These are phyloP conservation scores for Rhabditoides inermis DNA, from an alignment of 2,888 invertebrate species.

Conservation along the genomic window DNA sequence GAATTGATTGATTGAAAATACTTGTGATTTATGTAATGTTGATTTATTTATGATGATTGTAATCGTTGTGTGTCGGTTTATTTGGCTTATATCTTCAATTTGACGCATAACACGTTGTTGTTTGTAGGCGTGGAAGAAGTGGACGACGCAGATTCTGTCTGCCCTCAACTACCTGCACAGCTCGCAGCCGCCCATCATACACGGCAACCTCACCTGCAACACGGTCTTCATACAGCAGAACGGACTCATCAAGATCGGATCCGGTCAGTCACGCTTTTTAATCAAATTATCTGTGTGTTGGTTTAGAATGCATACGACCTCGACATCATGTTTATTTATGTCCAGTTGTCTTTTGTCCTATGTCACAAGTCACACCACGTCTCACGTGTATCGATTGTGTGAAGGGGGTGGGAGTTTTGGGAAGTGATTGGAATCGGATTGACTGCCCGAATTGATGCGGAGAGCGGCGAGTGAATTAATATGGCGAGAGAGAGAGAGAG, in stretches of 20 bases:
- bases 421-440: neutral
- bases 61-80: neutral
- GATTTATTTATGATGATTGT: neutral
- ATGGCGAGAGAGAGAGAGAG: neutral
- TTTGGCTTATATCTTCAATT: slow-evolving; percentile 2
- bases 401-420: too few relatives aligned
- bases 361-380: too few relatives aligned
- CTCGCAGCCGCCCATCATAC: slow-evolving; percentile 95
- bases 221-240: slow-evolving; percentile 99
- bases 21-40: neutral
- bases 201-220: slow-evolving; percentile 95
- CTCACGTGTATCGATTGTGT: too few relatives aligned
- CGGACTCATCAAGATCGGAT: slow-evolving; percentile 99
- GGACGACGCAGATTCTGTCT: slow-evolving; percentile 98
- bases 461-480: too few relatives aligned
- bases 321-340: too few relatives aligned
- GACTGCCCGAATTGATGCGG: neutral
- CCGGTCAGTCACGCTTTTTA: slow-evolving; percentile 74
- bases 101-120: neutral
- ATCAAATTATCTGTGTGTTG: too few relatives aligned
- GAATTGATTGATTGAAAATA: too few relatives aligned
- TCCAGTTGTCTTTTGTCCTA: too few relatives aligned
- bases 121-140: slow-evolving; percentile 82
- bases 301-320: too few relatives aligned
- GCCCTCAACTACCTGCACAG: slow-evolving; percentile 99